Percentiles rank a stretch among this genome's conserved stretches.
Evolutionary conservation across 2,797 vertebrate genomes (phyloP).

Genomic region (Staurois parvus): DNA sequence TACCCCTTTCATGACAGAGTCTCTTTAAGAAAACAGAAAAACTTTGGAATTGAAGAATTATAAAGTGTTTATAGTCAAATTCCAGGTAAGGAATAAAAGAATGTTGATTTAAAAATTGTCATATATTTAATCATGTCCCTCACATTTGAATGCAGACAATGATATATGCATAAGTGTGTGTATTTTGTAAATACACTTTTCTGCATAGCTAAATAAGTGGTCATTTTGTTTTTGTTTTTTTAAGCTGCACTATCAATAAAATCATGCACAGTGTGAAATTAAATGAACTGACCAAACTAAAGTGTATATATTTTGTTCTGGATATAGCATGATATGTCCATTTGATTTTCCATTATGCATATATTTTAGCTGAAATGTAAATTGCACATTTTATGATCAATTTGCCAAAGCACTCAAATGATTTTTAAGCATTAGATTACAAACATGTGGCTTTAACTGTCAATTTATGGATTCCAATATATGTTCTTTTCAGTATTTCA

Average conservation of each 20-base stretch:
- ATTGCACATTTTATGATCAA: conserved; percentile 27
- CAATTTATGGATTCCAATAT: conserved; percentile 28
- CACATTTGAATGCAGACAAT: too few relatives aligned
- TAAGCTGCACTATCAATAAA: not conserved
- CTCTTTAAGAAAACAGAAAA: too few relatives aligned
- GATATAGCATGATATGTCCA: not conserved
- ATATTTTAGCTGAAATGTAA: conserved; percentile 55
- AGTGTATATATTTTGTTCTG: not conserved
- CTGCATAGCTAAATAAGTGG: too few relatives aligned
- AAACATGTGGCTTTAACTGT: conserved; percentile 21
- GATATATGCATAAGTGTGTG: too few relatives aligned
- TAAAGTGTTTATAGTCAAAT: too few relatives aligned
- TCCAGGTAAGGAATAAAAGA: too few relatives aligned
- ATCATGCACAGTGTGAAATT: not conserved
- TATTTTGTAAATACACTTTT: too few relatives aligned
- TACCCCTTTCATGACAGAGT: too few relatives aligned
- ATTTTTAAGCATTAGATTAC: conserved; percentile 50
- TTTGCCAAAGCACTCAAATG: conserved; percentile 41
- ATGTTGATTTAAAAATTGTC: too few relatives aligned
- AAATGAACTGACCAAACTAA: not conserved
- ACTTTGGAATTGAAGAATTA: too few relatives aligned
- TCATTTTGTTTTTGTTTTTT: too few relatives aligned
- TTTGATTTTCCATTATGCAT: conserved; percentile 15
- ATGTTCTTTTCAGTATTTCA: conserved; percentile 15
- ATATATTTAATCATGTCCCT: too few relatives aligned